phyloP scores from a whole-genome alignment of 2,888 invertebrate species.

The Dendrolimus houi region DNA sequence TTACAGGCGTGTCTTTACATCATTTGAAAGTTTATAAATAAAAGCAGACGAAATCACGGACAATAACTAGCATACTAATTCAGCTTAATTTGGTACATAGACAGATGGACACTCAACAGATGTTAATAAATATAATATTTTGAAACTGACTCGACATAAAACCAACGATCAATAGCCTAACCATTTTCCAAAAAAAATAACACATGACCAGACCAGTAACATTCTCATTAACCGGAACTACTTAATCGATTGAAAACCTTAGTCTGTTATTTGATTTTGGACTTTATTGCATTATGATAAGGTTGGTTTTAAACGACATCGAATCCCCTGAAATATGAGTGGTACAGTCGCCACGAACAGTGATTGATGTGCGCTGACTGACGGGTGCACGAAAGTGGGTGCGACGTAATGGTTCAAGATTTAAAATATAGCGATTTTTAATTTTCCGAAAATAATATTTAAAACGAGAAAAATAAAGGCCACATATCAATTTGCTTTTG shows the following conservation, averaged over 20 bases:
- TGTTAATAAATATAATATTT: too few relatives aligned
- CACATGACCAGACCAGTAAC: neutral
- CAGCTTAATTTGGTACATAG: too few relatives aligned
- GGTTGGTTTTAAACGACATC: conserved; percentile 16
- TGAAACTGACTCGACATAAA: too few relatives aligned
- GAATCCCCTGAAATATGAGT: conserved; percentile 63
- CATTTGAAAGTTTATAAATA: too few relatives aligned
- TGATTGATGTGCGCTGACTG: conserved; percentile 71
- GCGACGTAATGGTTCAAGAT: conserved; percentile 13
- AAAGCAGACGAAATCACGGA: too few relatives aligned
- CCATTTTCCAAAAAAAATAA: neutral
- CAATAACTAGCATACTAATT: too few relatives aligned
- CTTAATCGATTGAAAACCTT: conserved; percentile 59
- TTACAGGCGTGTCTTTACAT: too few relatives aligned
- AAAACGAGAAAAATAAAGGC: too few relatives aligned
- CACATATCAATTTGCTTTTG: too few relatives aligned
- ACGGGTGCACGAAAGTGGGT: conserved; percentile 60
- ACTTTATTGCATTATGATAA: conserved; percentile 23
- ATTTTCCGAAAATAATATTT: neutral
- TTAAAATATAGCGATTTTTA: conserved; percentile 14
- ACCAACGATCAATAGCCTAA: neutral
- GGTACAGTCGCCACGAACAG: conserved; percentile 60
- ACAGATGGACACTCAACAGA: too few relatives aligned
- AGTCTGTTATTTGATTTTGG: conserved; percentile 20
- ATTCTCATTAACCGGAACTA: conserved; percentile 37